Evolutionary conservation across 2,888 invertebrate species (phyloP).

Genomic region (Trichogramma evanescens): DNA sequence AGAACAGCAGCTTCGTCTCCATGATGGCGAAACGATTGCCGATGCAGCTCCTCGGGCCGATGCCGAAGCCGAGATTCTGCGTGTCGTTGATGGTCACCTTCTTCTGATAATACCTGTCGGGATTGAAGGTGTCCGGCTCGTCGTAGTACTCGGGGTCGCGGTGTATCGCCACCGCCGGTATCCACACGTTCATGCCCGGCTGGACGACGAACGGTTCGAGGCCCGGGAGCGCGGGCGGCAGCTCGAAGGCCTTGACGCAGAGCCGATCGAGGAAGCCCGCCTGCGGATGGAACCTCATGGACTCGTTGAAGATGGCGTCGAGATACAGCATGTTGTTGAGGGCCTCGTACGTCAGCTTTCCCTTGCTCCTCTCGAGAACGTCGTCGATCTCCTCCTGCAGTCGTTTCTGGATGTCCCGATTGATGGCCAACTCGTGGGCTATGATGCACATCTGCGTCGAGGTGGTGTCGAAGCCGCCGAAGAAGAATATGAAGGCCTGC

Average conservation of each 20-base stretch:
- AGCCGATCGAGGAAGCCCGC: constrained; percentile 31
- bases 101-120: constrained; percentile 34
- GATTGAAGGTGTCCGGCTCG: constrained; percentile 44
- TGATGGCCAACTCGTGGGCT: constrained; percentile 27
- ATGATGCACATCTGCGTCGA: constrained; percentile 29
- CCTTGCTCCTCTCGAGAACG: constrained; percentile 28
- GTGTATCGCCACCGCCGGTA: constrained; percentile 42
- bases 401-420: constrained; percentile 29
- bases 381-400: constrained; percentile 36
- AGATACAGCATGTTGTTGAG: constrained; percentile 50
- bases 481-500: constrained; percentile 25
- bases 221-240: constrained; percentile 35
- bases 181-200: constrained; percentile 33
- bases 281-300: constrained; percentile 34
- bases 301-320: constrained; percentile 49
- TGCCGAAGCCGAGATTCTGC: constrained; percentile 30
- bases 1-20: constrained; percentile 29
- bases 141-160: constrained; percentile 39
- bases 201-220: constrained; percentile 32
- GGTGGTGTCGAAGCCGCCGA: constrained; percentile 36
- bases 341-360: constrained; percentile 45
- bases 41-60: constrained; percentile 33
- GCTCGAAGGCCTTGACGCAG: constrained; percentile 34
- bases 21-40: constrained; percentile 45
- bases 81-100: constrained; percentile 18